A percentile compares a stretch with the other conserved stretches of the same genome.
phyloP scores from a whole-genome alignment of 1,140 invertebrate genomes.

The Sarcophaga peregrina region DNA sequence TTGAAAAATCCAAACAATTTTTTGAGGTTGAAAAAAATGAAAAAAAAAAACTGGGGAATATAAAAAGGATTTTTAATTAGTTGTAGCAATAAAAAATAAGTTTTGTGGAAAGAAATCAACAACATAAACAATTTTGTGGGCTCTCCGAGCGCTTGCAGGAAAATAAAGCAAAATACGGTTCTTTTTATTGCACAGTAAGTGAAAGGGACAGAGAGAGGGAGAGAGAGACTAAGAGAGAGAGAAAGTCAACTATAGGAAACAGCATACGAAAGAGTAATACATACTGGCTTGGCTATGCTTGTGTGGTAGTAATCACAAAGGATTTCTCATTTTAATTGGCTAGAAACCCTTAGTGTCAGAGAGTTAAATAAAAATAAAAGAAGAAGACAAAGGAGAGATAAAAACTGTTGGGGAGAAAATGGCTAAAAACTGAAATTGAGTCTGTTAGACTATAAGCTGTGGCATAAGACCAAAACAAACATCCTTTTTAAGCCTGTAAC shows the following conservation, averaged over 20 bases:
- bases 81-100: slow-evolving; percentile 11
- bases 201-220: background rate
- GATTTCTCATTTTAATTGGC: slow-evolving; percentile 37
- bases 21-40: background rate
- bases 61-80: slow-evolving; percentile 34
- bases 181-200: background rate
- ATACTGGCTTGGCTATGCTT: too few relatives aligned
- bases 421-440: background rate
- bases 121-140: background rate
- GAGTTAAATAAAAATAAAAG: background rate
- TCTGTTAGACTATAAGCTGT: background rate
- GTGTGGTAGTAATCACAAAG: slow-evolving; percentile 25
- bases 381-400: background rate
- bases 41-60: background rate
- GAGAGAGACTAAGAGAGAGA: too few relatives aligned
- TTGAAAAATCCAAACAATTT: too few relatives aligned
- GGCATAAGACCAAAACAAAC: slow-evolving; percentile 32
- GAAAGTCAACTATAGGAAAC: background rate
- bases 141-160: background rate
- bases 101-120: slow-evolving; percentile 18
- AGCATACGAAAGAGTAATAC: background rate
- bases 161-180: too few relatives aligned
- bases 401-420: background rate
- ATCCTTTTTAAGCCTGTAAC: slow-evolving; percentile 28
- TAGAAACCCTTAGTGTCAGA: slow-evolving; percentile 29